Conservation (phyloP, 2,888 invertebrate species). For the Acrobasis consociella region DNA sequence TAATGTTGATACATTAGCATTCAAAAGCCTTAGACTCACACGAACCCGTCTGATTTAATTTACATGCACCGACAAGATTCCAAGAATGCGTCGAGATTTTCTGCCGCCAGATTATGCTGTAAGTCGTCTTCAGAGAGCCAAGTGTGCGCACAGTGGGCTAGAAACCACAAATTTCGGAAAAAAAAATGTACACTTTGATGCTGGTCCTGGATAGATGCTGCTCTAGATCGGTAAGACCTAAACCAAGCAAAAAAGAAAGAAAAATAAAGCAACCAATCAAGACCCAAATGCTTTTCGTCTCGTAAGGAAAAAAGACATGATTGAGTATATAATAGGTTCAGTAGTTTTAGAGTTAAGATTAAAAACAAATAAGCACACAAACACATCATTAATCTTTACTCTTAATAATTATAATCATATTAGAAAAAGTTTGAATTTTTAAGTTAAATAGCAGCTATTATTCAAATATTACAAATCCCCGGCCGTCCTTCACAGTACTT, state of each 20-base stretch:
- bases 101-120: constrained; percentile 51
- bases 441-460: constrained; percentile 1
- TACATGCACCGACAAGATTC: constrained; percentile 38
- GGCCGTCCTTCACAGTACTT: constrained; percentile 3
- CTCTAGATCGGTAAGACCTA: too few relatives aligned
- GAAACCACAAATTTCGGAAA: neutral
- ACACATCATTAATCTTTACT: too few relatives aligned
- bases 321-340: too few relatives aligned
- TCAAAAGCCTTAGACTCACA: neutral
- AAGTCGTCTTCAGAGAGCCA: constrained; percentile 44
- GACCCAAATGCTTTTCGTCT: too few relatives aligned
- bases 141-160: constrained; percentile 38
- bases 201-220: too few relatives aligned
- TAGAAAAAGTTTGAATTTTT: too few relatives aligned
- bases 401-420: too few relatives aligned
- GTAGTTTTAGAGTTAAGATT: too few relatives aligned
- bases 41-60: neutral
- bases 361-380: too few relatives aligned
- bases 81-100: constrained; percentile 48
- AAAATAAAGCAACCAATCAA: too few relatives aligned
- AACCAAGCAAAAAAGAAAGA: too few relatives aligned
- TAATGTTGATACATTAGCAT: neutral
- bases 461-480: constrained; percentile 15
- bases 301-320: too few relatives aligned
- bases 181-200: constrained; percentile 14